phyloP scores from a whole-genome alignment of 2,113 vertebrate genomes.

The Nycticebus coucang region DNA sequence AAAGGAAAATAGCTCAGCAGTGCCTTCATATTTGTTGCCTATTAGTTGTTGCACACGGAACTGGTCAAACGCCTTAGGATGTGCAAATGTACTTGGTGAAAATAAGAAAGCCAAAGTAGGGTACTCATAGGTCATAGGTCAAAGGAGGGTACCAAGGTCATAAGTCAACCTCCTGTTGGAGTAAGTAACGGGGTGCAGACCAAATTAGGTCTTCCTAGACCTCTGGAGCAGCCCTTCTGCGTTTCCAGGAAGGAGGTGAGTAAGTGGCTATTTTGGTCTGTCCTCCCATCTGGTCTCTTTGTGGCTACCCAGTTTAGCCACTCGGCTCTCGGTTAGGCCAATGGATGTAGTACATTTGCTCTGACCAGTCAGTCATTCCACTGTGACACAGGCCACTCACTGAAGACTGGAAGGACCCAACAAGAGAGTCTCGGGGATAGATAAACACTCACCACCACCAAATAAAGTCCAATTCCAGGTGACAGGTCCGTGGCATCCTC shows the following conservation, averaged over 20 bases:
- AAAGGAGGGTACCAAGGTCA: not conserved
- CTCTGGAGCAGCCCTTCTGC: not conserved
- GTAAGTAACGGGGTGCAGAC: not conserved
- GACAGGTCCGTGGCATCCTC: not conserved
- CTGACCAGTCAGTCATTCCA: not conserved
- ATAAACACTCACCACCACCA: not conserved
- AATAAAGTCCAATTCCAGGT: not conserved
- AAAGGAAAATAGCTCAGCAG: not conserved
- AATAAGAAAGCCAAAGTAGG: not conserved
- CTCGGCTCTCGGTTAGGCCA: not conserved
- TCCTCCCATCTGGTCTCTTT: not conserved
- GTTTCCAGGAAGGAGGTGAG: conserved; percentile 43
- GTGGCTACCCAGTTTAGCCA: not conserved
- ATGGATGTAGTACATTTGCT: not conserved
- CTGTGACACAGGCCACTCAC: not conserved
- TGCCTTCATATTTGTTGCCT: not conserved
- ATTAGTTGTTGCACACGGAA: not conserved
- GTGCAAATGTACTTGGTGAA: not conserved
- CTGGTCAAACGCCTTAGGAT: not conserved
- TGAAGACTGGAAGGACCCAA: not conserved
- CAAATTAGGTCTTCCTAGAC: conserved; percentile 11
- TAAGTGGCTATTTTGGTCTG: conserved; percentile 23
- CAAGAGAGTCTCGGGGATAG: not conserved
- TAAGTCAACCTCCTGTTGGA: not conserved
- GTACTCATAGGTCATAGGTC: not conserved